Evolutionary conservation across 2,113 vertebrate genomes (phyloP).

Genomic region (Lonchura striata): DNA sequence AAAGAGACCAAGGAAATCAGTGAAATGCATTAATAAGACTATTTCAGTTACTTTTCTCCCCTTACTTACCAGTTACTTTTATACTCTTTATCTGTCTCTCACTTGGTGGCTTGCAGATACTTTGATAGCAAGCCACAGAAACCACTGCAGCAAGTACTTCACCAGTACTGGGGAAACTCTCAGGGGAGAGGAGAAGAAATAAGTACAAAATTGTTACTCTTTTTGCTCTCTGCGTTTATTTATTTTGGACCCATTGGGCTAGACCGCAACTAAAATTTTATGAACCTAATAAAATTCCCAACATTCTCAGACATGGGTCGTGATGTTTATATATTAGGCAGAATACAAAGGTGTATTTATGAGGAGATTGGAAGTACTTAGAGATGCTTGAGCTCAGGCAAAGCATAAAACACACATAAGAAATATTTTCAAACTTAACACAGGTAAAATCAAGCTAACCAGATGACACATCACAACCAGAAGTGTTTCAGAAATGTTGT

Average conservation of each 20-base stretch:
- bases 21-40: background rate
- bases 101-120: background rate
- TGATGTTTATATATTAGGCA: conserved; percentile 72
- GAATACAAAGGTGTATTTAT: conserved; percentile 79
- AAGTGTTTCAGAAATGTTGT: background rate
- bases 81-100: background rate
- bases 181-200: conserved; percentile 14
- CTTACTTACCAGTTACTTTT: background rate
- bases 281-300: conserved; percentile 82
- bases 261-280: conserved; percentile 78
- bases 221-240: conserved; percentile 74
- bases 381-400: conserved; percentile 40
- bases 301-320: conserved; percentile 79
- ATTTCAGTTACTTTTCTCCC: background rate
- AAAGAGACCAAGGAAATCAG: background rate
- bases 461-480: background rate
- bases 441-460: background rate
- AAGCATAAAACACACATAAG: background rate
- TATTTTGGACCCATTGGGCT: conserved; percentile 73
- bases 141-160: conserved; percentile 43
- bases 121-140: conserved; percentile 35
- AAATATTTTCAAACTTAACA: conserved; percentile 7
- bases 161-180: conserved; percentile 2
- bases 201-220: conserved; percentile 65
- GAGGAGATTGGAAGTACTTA: conserved; percentile 56